Percentiles rank a stretch among this genome's conserved stretches.
These are phyloP conservation scores for Cristatella mucedo DNA, from an alignment of 2,888 invertebrate species.

Conservation along the genomic window DNA sequence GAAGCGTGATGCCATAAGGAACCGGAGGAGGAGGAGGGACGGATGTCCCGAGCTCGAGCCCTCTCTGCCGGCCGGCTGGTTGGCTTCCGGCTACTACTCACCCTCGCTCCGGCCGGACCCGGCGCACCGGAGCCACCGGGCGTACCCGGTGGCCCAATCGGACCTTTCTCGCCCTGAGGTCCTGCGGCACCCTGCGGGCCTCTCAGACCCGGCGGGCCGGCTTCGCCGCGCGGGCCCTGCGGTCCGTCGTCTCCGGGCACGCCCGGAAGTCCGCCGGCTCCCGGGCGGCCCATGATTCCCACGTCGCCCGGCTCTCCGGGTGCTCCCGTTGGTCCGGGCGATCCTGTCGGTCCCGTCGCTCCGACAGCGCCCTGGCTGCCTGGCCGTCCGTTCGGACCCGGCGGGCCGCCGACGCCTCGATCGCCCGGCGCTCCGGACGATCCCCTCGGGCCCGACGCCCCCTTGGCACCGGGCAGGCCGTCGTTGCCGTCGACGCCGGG, in stretches of 20 bases:
- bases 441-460: constrained; percentile 10
- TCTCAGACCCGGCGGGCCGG: background rate
- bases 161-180: constrained; percentile 5
- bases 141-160: constrained; percentile 8
- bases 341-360: constrained; percentile 6
- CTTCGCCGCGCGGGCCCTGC: background rate
- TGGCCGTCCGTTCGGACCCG: constrained; percentile 10
- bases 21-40: too few species aligned
- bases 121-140: constrained; percentile 11
- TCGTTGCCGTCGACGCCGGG: background rate
- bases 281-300: too few species aligned
- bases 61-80: constrained; percentile 16
- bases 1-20: too few species aligned
- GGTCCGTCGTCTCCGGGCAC: too few species aligned
- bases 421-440: constrained; percentile 5
- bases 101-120: constrained; percentile 9
- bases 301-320: constrained; percentile 9
- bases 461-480: constrained; percentile 9
- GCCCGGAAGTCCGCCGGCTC: too few species aligned
- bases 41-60: too few species aligned
- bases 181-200: constrained; percentile 3
- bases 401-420: constrained; percentile 9
- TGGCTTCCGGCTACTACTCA: constrained; percentile 15
- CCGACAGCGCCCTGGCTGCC: too few species aligned
- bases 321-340: constrained; percentile 11